Evolutionary conservation across 2,797 vertebrate species (phyloP).

Genomic region (Anguilla anguilla): DNA sequence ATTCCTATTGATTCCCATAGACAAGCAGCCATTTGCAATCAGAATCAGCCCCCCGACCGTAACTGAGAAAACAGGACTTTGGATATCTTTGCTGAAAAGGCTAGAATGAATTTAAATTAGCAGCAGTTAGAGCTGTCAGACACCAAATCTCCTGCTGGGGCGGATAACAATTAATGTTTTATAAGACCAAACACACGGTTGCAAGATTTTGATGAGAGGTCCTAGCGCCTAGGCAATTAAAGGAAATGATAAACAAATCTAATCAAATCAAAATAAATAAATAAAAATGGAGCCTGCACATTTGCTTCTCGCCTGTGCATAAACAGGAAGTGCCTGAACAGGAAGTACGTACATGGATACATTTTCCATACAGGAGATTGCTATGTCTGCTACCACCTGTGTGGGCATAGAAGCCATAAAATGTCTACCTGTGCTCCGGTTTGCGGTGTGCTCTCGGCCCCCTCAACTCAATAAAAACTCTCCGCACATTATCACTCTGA

Average conservation of each 20-base stretch:
- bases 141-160: neutral
- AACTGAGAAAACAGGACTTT: neutral
- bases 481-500: conserved; percentile 1
- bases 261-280: neutral
- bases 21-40: neutral
- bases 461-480: neutral
- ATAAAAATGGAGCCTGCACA: neutral
- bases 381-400: neutral
- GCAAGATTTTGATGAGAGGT: neutral
- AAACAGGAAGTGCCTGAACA: neutral
- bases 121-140: neutral
- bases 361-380: neutral
- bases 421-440: neutral
- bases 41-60: neutral
- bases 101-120: neutral
- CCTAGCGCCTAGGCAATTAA: neutral
- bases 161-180: neutral
- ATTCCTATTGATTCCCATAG: neutral
- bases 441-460: neutral
- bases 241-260: neutral
- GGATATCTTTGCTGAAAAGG: neutral
- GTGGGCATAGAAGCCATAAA: neutral
- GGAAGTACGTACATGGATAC: neutral
- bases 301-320: neutral
- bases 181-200: neutral